Base-by-base conservation (phyloP, 1,140 invertebrate species). In the Drosophila trapezifrons region DNA sequence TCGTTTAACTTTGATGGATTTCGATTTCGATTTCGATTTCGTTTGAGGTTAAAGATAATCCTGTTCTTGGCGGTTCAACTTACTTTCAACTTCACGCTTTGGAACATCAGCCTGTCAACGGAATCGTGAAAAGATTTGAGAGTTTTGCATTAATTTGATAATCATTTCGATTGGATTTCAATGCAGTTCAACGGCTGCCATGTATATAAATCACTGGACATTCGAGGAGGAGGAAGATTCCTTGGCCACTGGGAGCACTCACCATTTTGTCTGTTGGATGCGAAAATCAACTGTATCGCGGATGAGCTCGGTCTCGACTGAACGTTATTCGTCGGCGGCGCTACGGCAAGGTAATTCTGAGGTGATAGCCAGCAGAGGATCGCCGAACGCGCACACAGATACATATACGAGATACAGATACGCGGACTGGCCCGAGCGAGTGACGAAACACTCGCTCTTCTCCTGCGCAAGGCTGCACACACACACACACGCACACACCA, bases 281-380 rank as follows among this genome's bases (percentile, higher is more conserved):
- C 80, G 78, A 80, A 92, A 91, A 81, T 80, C 89, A 92, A 92
- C 91, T 92, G 90, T 92, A 90, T 85, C 91, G 91, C 91, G 91
- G 83, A 92, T 92, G 87, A 92, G 89, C 90, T 92, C 91, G 90
- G 91, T 92, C 91, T 92, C 91, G 91, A 92, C 91, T 92, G 91
- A 92, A 91, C 90, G 84, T 70, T 91, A 83, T 86, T 81, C 90
- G 81, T 91, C 81, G 76, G 78, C 78, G 80, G 82, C 90, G 75
- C 75, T 43, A 86, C 82, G 90, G 87, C 85, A 91, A 91, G 90
- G 90, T 90, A 91, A 86, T 91, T 91, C 90, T 90, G 80, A 91
- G 90, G 90, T 91, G 90, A 90, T 85, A 76, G 73, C 81, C 65
- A 63, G 58, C 75, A 60, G 65, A 20, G 29, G 70, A 57, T 58